Percentiles rank a stretch among this genome's conserved stretches.
Evolutionary conservation across 1,140 invertebrate genomes (phyloP).

Genomic region (Cydia strobilella): DNA sequence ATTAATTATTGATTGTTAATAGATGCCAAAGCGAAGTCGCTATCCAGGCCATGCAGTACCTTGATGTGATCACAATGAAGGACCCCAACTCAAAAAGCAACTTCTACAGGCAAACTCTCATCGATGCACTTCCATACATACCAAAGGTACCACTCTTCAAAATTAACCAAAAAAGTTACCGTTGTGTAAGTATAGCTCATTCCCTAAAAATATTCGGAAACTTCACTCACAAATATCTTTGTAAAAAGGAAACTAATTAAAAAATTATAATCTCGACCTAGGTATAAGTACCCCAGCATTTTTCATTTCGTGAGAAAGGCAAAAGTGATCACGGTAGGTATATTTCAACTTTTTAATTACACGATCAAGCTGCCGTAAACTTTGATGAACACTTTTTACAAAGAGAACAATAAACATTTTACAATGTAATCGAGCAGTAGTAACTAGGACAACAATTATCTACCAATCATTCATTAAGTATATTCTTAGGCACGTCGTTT

Average conservation of each 20-base stretch:
- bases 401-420: background rate
- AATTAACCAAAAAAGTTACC: background rate
- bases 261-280: constrained; percentile 27
- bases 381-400: background rate
- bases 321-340: constrained; percentile 25
- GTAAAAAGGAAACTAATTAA: constrained; percentile 31
- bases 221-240: background rate
- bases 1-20: constrained; percentile 51
- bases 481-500: no score
- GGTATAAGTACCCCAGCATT: constrained; percentile 19
- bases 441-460: background rate
- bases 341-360: constrained; percentile 29
- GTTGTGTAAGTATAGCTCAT: no score
- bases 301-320: constrained; percentile 3
- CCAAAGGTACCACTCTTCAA: constrained; percentile 87
- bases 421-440: background rate
- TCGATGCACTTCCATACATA: constrained; percentile 92
- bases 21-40: constrained; percentile 88
- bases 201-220: background rate
- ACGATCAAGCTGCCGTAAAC: constrained; percentile 8
- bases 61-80: constrained; percentile 96
- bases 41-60: constrained; percentile 93
- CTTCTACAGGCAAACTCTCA: constrained; percentile 93
- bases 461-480: no score
- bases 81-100: constrained; percentile 92